A percentile compares a stretch with the other conserved stretches of the same genome.
Evolutionary conservation across 2,888 invertebrate species (phyloP).

Genomic region (Toxonevra muliebris): DNA sequence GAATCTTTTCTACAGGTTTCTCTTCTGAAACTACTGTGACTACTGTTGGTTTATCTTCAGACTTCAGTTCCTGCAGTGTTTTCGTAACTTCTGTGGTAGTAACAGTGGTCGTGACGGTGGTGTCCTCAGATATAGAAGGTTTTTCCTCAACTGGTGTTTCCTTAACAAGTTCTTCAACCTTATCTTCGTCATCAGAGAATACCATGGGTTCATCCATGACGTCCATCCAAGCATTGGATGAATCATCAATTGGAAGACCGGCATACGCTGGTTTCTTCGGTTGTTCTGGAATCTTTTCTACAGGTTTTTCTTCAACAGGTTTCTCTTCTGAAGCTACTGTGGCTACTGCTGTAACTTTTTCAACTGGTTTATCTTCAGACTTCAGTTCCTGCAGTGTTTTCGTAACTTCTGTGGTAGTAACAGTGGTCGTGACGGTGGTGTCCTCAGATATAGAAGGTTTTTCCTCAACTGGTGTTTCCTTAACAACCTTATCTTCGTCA

Average conservation of each 20-base stretch:
- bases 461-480: too few relatives aligned
- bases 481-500: conserved; percentile 40
- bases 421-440: neutral
- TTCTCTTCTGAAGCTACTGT: neutral
- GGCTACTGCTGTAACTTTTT: conserved; percentile 41
- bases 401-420: conserved; percentile 47
- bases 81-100: conserved; percentile 47
- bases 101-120: neutral
- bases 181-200: conserved; percentile 49
- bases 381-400: conserved; percentile 44
- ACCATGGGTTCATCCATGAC: conserved; percentile 50
- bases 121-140: neutral
- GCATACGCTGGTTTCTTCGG: conserved; percentile 49
- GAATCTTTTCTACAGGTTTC: conserved; percentile 11
- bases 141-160: too few relatives aligned
- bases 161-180: conserved; percentile 23
- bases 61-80: conserved; percentile 44
- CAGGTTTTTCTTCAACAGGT: conserved; percentile 26
- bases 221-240: conserved; percentile 55
- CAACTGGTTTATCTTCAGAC: conserved; percentile 41
- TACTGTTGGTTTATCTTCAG: conserved; percentile 41
- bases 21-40: conserved; percentile 41
- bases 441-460: too few relatives aligned
- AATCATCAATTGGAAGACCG: conserved; percentile 55
- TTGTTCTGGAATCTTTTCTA: conserved; percentile 4